Percentiles rank a stretch among this genome's conserved stretches.
Evolutionary conservation across 2,113 vertebrate genomes (phyloP).

Genomic region (Eptatretus burgeri): DNA sequence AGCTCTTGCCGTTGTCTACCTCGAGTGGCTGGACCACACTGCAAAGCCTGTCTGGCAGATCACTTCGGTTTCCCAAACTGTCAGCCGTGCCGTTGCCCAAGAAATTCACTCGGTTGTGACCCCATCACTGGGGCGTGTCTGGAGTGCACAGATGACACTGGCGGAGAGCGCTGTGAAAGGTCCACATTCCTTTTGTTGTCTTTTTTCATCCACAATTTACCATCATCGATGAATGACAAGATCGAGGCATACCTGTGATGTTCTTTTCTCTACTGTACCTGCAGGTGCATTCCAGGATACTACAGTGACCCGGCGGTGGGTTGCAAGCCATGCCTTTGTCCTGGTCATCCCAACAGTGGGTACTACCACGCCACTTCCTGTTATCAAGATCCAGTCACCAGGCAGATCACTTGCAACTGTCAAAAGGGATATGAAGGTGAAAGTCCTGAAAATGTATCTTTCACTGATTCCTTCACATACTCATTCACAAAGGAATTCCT

Average conservation of each 20-base stretch:
- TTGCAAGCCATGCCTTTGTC: slow-evolving; percentile 43
- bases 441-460: background rate
- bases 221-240: background rate
- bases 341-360: slow-evolving; percentile 23
- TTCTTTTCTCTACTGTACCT: too few relatives aligned
- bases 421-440: slow-evolving; percentile 28
- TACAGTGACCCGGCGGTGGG: slow-evolving; percentile 39
- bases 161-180: slow-evolving; percentile 25
- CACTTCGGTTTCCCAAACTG: slow-evolving; percentile 36
- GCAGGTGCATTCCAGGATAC: slow-evolving; percentile 33
- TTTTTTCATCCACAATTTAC: background rate
- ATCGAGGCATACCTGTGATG: too few relatives aligned
- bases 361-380: slow-evolving; percentile 32
- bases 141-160: slow-evolving; percentile 21
- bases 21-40: slow-evolving; percentile 20
- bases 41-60: slow-evolving; percentile 22
- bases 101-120: slow-evolving; percentile 26
- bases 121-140: slow-evolving; percentile 18
- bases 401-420: slow-evolving; percentile 36
- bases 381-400: slow-evolving; percentile 17
- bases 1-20: slow-evolving; percentile 33
- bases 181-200: slow-evolving; percentile 10
- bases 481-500: too few relatives aligned
- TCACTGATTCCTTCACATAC: too few relatives aligned
- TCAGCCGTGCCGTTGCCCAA: slow-evolving; percentile 29